These are phyloP conservation scores for Pterophyllum scalare DNA, from an alignment of 2,113 vertebrate species.

Conservation along the genomic window DNA sequence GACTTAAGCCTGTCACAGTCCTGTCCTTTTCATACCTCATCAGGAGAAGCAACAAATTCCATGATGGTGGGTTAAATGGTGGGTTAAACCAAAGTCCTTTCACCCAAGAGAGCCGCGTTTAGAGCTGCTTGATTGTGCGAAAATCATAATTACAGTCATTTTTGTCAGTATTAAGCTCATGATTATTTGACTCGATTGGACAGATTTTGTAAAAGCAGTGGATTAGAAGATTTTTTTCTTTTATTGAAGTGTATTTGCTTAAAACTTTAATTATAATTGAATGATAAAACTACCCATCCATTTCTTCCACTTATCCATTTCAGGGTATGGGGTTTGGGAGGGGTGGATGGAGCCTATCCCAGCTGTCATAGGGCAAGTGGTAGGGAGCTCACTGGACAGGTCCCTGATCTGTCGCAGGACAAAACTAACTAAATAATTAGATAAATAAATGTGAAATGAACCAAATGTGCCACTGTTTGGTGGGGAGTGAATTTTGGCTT, in stretches of 20 bases:
- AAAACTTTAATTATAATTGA: neutral
- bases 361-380: neutral
- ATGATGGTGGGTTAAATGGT: neutral
- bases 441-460: neutral
- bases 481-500: neutral
- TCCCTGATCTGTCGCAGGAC: neutral
- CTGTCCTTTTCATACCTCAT: neutral
- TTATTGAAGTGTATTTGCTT: neutral
- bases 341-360: neutral
- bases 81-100: neutral
- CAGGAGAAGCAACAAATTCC: neutral
- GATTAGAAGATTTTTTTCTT: neutral
- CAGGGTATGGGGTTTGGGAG: neutral
- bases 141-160: conserved; percentile 11
- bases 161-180: neutral
- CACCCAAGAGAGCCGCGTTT: neutral
- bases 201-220: neutral
- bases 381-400: neutral
- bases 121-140: neutral
- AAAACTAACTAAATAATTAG: neutral
- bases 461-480: neutral
- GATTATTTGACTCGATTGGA: neutral
- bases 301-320: neutral
- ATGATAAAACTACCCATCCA: neutral
- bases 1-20: neutral